phyloP scores from a whole-genome alignment of 2,888 invertebrate genomes.

The Apodemia mormo region DNA sequence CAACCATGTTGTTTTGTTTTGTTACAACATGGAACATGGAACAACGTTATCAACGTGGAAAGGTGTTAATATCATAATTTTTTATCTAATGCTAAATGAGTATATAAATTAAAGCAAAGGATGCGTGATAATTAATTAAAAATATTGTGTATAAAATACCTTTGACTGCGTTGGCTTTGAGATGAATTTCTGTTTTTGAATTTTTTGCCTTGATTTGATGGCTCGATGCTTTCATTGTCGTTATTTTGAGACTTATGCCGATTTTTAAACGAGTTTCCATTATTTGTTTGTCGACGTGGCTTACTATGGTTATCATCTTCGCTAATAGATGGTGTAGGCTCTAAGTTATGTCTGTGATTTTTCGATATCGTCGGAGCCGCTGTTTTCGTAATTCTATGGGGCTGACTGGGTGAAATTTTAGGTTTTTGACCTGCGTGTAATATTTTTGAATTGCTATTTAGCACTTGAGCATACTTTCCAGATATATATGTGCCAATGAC shows the following conservation, averaged over 20 bases:
- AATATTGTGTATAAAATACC: conserved; percentile 48
- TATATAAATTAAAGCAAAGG: not conserved
- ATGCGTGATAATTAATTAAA: not conserved
- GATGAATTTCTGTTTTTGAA: conserved; percentile 69
- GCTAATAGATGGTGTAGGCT: conserved; percentile 83
- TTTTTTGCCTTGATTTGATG: conserved; percentile 64
- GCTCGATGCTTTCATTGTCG: conserved; percentile 61
- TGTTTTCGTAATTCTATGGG: conserved; percentile 88
- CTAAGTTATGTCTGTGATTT: conserved; percentile 82
- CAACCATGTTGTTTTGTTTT: too few relatives aligned
- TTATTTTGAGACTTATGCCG: conserved; percentile 70
- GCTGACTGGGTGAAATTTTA: conserved; percentile 85
- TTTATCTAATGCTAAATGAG: not conserved
- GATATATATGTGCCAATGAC: conserved; percentile 94
- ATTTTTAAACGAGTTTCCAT: conserved; percentile 81
- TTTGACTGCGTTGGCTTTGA: conserved; percentile 63
- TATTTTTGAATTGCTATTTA: conserved; percentile 90
- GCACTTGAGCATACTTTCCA: conserved; percentile 93
- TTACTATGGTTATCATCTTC: conserved; percentile 83
- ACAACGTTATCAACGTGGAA: too few relatives aligned
- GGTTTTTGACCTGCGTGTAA: conserved; percentile 76
- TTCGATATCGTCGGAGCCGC: conserved; percentile 84
- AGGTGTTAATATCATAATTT: too few relatives aligned
- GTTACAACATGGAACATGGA: too few relatives aligned
- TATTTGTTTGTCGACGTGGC: conserved; percentile 76